phyloP scores from a whole-genome alignment of 2,797 vertebrate species.

The Nothura maculosa region DNA sequence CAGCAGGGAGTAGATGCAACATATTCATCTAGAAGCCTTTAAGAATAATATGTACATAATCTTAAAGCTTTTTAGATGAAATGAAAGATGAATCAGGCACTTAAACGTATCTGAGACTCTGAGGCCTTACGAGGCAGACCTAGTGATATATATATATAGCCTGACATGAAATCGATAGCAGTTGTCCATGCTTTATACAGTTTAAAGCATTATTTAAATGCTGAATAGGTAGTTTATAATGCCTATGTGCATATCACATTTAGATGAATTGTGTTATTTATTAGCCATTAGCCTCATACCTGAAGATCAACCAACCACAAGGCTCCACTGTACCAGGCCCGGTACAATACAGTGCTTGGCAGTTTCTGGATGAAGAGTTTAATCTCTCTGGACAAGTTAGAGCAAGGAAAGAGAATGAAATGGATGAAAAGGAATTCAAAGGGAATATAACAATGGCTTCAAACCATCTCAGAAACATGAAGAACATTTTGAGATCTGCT shows the following conservation, averaged over 20 bases:
- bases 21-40: neutral
- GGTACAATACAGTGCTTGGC: neutral
- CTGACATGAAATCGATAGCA: neutral
- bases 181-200: neutral
- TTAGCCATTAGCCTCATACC: neutral
- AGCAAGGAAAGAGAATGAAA: neutral
- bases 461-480: neutral
- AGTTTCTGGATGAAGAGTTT: neutral
- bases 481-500: neutral
- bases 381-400: neutral
- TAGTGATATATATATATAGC: neutral
- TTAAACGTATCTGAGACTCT: neutral
- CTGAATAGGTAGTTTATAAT: neutral
- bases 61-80: neutral
- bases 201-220: neutral
- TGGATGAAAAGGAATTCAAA: neutral
- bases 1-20: neutral
- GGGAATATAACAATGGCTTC: neutral
- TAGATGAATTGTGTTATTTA: neutral
- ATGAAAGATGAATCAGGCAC: neutral
- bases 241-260: neutral
- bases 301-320: constrained; percentile 16
- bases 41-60: neutral
- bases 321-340: neutral
- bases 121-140: neutral